Evolutionary conservation across 2,888 invertebrate species (phyloP).

Genomic region (Cryptophagus acutangulus): DNA sequence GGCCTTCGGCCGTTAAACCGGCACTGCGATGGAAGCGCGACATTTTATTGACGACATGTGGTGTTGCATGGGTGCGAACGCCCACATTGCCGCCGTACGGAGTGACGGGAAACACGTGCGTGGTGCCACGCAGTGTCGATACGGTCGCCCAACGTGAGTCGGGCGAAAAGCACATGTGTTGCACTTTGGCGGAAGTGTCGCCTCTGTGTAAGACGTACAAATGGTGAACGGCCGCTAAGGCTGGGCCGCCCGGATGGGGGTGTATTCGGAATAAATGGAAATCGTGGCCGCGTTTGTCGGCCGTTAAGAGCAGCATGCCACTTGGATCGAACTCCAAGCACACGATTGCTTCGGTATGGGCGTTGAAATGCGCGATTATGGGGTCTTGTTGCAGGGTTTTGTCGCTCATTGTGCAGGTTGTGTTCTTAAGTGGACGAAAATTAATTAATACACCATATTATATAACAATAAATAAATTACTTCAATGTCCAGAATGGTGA

Average conservation of each 20-base stretch:
- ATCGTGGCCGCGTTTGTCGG: constrained; percentile 88
- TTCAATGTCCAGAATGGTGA: constrained; percentile 83
- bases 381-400: constrained; percentile 58
- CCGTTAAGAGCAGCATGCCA: constrained; percentile 83
- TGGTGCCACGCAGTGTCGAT: constrained; percentile 92
- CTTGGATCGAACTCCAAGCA: constrained; percentile 87
- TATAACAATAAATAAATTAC: constrained; percentile 43
- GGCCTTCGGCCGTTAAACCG: constrained; percentile 69
- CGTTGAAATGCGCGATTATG: constrained; percentile 80
- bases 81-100: constrained; percentile 92
- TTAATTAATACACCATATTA: neutral
- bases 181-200: constrained; percentile 92
- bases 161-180: constrained; percentile 84
- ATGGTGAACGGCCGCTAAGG: constrained; percentile 87
- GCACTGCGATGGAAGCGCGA: constrained; percentile 93
- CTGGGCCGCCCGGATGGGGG: constrained; percentile 78
- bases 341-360: constrained; percentile 84
- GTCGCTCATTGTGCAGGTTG: constrained; percentile 27
- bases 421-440: constrained; percentile 27
- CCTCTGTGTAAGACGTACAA: constrained; percentile 92
- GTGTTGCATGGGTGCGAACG: constrained; percentile 89
- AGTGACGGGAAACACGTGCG: constrained; percentile 94
- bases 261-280: constrained; percentile 94
- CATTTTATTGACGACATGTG: constrained; percentile 88
- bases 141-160: constrained; percentile 97